These are phyloP conservation scores for Oreochromis aureus DNA, from an alignment of 2,113 vertebrate species.

Conservation along the genomic window DNA sequence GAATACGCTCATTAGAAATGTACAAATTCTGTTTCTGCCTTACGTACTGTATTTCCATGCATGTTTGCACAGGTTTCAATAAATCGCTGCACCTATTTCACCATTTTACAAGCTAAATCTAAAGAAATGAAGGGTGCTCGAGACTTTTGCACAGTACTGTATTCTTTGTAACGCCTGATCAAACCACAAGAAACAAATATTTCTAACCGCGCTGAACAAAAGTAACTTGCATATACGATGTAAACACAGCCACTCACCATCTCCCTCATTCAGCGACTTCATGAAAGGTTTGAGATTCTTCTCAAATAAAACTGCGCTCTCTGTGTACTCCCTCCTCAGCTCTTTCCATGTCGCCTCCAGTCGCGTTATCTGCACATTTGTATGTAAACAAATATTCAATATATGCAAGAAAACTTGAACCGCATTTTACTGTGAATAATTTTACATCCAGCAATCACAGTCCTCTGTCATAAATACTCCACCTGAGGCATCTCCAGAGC, in stretches of 20 bases:
- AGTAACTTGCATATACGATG: not conserved
- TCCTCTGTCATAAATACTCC: not conserved
- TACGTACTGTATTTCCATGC: not conserved
- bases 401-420: not conserved
- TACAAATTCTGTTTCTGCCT: not conserved
- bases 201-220: not conserved
- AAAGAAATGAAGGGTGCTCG: not conserved
- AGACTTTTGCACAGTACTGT: not conserved
- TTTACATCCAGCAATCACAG: not conserved
- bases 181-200: not conserved
- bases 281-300: conserved; percentile 84
- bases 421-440: not conserved
- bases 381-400: not conserved
- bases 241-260: conserved; percentile 58
- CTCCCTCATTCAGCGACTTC: conserved; percentile 72
- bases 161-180: not conserved
- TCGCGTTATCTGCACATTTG: conserved; percentile 67
- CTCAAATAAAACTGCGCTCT: conserved; percentile 79
- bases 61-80: not conserved
- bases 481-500: conserved; percentile 86
- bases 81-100: not conserved
- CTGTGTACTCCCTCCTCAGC: conserved; percentile 78
- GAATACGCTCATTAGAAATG: not conserved
- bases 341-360: conserved; percentile 83
- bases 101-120: not conserved